A percentile compares a stretch with the other conserved stretches of the same genome.
These are phyloP conservation scores for Austrofundulus limnaeus DNA, from an alignment of 2,113 vertebrate species.

Conservation along the genomic window DNA sequence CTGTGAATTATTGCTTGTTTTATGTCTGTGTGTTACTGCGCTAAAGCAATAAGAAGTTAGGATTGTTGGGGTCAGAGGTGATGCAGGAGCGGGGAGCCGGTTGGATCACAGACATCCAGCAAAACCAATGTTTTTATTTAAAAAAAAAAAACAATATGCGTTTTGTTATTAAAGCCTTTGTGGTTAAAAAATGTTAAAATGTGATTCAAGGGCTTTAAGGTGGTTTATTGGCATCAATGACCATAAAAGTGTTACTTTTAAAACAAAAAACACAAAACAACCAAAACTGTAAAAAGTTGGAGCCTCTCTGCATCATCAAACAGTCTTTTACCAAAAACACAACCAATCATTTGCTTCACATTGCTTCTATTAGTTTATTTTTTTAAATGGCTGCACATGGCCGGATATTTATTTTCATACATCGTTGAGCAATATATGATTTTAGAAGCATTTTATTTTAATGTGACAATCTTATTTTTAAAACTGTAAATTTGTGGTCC, in stretches of 20 bases:
- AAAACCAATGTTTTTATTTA: slow-evolving; percentile 22
- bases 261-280: neutral
- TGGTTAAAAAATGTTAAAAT: slow-evolving; percentile 25
- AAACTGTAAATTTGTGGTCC: slow-evolving; percentile 34
- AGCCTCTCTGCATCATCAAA: slow-evolving; percentile 61
- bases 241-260: slow-evolving; percentile 18
- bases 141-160: slow-evolving; percentile 25
- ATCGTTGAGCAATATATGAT: slow-evolving; percentile 36
- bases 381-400: neutral
- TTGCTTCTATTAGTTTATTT: slow-evolving; percentile 9
- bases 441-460: slow-evolving; percentile 44
- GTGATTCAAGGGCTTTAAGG: slow-evolving; percentile 32
- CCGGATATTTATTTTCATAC: slow-evolving; percentile 27
- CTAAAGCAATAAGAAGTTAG: slow-evolving; percentile 76
- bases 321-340: slow-evolving; percentile 76
- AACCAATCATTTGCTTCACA: slow-evolving; percentile 51
- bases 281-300: slow-evolving; percentile 27
- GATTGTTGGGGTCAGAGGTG: slow-evolving; percentile 45
- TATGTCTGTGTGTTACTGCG: slow-evolving; percentile 45
- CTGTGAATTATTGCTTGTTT: slow-evolving; percentile 50
- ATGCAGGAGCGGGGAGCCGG: slow-evolving; percentile 10
- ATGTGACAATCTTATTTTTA: slow-evolving; percentile 71
- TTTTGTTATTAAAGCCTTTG: slow-evolving; percentile 8
- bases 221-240: slow-evolving; percentile 6
- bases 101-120: slow-evolving; percentile 16